Percentiles rank a stretch among this genome's conserved stretches.
These are phyloP conservation scores for Drosophila micromelanica DNA, from an alignment of 1,140 invertebrate genomes.

Conservation along the genomic window DNA sequence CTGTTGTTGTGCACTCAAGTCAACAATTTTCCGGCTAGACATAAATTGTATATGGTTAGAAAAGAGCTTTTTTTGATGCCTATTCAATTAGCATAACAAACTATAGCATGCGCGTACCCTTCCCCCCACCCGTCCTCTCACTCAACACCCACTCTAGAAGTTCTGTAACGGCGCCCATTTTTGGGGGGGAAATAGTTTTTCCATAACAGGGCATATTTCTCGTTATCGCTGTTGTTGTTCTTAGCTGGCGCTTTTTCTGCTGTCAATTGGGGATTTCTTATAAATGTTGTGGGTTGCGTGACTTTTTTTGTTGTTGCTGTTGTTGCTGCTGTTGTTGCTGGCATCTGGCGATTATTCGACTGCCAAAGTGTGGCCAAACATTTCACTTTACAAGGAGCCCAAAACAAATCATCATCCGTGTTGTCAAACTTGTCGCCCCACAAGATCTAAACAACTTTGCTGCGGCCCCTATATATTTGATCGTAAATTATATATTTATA, in stretches of 20 bases:
- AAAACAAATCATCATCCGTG: conserved; percentile 62
- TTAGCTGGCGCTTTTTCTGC: background rate
- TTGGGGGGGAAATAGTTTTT: conserved; percentile 26
- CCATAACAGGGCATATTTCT: conserved; percentile 35
- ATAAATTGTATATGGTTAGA: conserved; percentile 62
- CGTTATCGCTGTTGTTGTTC: conserved; percentile 2
- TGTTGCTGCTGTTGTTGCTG: conserved; percentile 2
- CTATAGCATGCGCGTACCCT: conserved; percentile 22
- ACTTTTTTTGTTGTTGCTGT: conserved; percentile 3
- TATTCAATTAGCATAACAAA: conserved; percentile 80
- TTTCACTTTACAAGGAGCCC: conserved; percentile 38
- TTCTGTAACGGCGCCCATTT: conserved; percentile 44
- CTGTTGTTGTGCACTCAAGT: background rate
- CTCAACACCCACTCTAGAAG: conserved; percentile 53
- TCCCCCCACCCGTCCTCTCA: conserved; percentile 7
- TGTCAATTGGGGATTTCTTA: conserved; percentile 40
- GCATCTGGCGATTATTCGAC: conserved; percentile 47
- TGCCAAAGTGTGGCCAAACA: conserved; percentile 46
- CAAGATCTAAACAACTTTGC: conserved; percentile 8
- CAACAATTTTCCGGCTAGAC: conserved; percentile 44
- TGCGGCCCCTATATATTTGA: conserved; percentile 47
- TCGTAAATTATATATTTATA: conserved; percentile 75
- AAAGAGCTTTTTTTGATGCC: conserved; percentile 62
- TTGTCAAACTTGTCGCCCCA: conserved; percentile 24
- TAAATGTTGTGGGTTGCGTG: conserved; percentile 22